These are phyloP conservation scores for Chascanopsetta lugubris DNA, from an alignment of 2,113 vertebrate genomes.

Conservation along the genomic window DNA sequence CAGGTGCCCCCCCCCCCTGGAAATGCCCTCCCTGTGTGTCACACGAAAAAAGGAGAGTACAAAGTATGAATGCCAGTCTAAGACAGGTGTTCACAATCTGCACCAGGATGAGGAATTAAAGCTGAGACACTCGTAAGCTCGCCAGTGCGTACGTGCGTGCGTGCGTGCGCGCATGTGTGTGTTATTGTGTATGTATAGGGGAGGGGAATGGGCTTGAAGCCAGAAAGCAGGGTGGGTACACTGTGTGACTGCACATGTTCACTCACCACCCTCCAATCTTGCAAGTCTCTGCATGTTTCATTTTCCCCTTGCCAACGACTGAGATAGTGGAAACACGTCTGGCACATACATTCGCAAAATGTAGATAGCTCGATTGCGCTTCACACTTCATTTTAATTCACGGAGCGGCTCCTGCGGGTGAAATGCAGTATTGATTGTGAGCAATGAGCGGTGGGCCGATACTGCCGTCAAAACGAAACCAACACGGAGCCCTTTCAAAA, in stretches of 20 bases:
- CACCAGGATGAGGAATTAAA: constrained; percentile 21
- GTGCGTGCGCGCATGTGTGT: constrained; percentile 7
- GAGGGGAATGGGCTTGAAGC: constrained; percentile 49
- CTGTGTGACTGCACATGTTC: constrained; percentile 58
- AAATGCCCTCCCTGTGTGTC: constrained; percentile 6
- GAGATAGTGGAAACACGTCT: constrained; percentile 21
- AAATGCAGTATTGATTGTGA: constrained; percentile 34
- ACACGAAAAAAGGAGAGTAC: not conserved
- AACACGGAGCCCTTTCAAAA: constrained; percentile 15
- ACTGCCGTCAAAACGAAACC: constrained; percentile 30
- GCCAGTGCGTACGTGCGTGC: too few species aligned
- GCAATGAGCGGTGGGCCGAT: not conserved
- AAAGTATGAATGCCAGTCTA: not conserved
- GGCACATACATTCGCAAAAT: constrained; percentile 34
- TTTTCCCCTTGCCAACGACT: not conserved
- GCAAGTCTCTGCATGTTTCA: constrained; percentile 60
- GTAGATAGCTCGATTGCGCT: constrained; percentile 25
- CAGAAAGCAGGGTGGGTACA: constrained; percentile 63
- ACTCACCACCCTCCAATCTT: constrained; percentile 36
- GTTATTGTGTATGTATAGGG: constrained; percentile 34
- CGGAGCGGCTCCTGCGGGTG: constrained; percentile 24
- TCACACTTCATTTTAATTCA: constrained; percentile 6
- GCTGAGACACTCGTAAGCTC: constrained; percentile 13
- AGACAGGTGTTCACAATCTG: constrained; percentile 33
- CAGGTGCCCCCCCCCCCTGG: too few species aligned